Evolutionary conservation across 1,140 invertebrate species (phyloP).

Genomic region (Drosophila pandora): DNA sequence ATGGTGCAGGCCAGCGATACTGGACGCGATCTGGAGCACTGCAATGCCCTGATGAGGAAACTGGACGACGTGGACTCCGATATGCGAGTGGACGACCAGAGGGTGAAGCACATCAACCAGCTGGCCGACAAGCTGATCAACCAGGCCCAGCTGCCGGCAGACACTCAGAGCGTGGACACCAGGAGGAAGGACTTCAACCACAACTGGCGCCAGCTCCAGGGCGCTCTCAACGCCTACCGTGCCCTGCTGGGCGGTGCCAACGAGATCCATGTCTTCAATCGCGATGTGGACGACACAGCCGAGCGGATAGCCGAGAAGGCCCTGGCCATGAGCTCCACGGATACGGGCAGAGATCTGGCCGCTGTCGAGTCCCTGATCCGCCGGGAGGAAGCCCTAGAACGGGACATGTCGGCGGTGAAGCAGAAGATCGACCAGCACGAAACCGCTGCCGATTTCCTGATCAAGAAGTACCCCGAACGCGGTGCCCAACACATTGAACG

Average conservation of each 20-base stretch:
- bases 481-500: slow-evolving; percentile 88
- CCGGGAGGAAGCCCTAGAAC: slow-evolving; percentile 92
- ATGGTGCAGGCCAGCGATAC: slow-evolving; percentile 97
- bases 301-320: slow-evolving; percentile 94
- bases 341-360: slow-evolving; percentile 91
- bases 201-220: slow-evolving; percentile 95
- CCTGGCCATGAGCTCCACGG: slow-evolving; percentile 89
- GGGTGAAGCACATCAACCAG: slow-evolving; percentile 93
- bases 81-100: slow-evolving; percentile 96
- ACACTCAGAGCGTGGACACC: slow-evolving; percentile 87
- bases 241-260: slow-evolving; percentile 91
- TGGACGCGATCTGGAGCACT: slow-evolving; percentile 98
- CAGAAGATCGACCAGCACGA: slow-evolving; percentile 91
- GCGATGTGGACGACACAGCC: slow-evolving; percentile 93
- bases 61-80: slow-evolving; percentile 96
- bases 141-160: slow-evolving; percentile 90
- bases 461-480: slow-evolving; percentile 89
- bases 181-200: slow-evolving; percentile 92
- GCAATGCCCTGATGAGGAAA: slow-evolving; percentile 94
- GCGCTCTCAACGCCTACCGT: slow-evolving; percentile 92
- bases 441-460: slow-evolving; percentile 87
- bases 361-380: slow-evolving; percentile 92
- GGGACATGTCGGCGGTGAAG: slow-evolving; percentile 94
- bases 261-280: slow-evolving; percentile 96
- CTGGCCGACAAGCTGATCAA: slow-evolving; percentile 96